Evolutionary conservation across 2,113 vertebrate species (phyloP), one percentile per base, ranked within the genome.

Genomic region (Corythoichthys intestinalis): DNA sequence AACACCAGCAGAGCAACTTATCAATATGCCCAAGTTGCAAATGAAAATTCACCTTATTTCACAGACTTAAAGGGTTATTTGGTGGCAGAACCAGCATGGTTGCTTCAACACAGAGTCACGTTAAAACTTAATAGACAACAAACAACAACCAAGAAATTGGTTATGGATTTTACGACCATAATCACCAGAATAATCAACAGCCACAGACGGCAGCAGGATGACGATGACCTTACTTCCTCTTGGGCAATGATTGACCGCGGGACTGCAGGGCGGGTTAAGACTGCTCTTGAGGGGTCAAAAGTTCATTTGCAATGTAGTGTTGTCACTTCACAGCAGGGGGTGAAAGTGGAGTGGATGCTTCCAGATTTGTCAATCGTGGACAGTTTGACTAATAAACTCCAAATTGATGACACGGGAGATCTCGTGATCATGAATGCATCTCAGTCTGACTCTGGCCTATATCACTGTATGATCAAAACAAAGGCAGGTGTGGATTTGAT

Each of bases 31-130:
- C 93, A 93, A 79, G 69, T 76, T 9, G 64, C 86, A 14, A 89
- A 82, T 68, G 91, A 92, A 61, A 86, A 92, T 41, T 91, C 93
- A 1, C 90, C 90, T 13, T 93, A 93, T 84, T 93, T 92, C 52
- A 93, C 93, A 34, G 93, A 93, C 20, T 84, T 93, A 53, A 93
- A 93, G 66, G 93, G 91, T 47, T 79, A 92, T 79, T 76, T 93
- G 47, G 82, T 76, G 58, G 92, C 90, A 58, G 88, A 91, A 66
- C 93, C 93, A 0, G 69, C 75, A 0, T 93, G 93, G 93, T 79
- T 93, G 52, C 84, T 93, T 70, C 93, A 93, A 78, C 90, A 90
- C 17, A 89, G 71, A 78, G 80, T 93, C 39, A 91, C 86, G 39
- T 73, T 93, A 57, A 90, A 85, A 79, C 86, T 93, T 9, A 93